phyloP scores from a whole-genome alignment of 1,140 invertebrate genomes.

The Drosophila cardini region DNA sequence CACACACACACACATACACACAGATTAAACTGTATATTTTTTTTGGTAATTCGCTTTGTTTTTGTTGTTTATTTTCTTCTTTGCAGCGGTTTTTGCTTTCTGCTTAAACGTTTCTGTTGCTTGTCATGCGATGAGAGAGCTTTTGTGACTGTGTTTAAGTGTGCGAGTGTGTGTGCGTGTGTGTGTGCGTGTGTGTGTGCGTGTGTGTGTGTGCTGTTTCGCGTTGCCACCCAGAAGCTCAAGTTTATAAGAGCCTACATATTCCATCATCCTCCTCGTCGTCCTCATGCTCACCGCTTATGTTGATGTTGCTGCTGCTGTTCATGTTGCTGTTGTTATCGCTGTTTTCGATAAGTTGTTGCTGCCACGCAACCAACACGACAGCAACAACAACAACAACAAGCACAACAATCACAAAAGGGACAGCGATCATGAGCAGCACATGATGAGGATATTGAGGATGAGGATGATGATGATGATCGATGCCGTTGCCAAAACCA shows the following conservation, averaged over 20 bases:
- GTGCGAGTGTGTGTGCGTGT: conserved; percentile 33
- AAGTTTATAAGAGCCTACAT: conserved; percentile 77
- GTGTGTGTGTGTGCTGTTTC: conserved; percentile 60
- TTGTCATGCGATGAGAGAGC: conserved; percentile 78
- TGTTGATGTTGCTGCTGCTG: conserved; percentile 11
- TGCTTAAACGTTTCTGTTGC: conserved; percentile 75
- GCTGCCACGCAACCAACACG: conserved; percentile 66
- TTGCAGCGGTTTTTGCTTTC: conserved; percentile 33
- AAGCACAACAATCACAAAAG: conserved; percentile 40
- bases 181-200: conserved; percentile 36
- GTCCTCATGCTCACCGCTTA: conserved; percentile 18
- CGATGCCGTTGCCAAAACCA: conserved; percentile 34
- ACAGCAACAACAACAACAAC: conserved; percentile 30
- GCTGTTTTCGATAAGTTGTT: conserved; percentile 63
- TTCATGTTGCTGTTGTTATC: conserved; percentile 5
- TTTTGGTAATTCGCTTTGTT: conserved; percentile 42
- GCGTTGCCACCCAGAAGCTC: conserved; percentile 80
- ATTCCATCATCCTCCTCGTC: conserved; percentile 62
- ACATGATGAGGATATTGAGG: conserved; percentile 38
- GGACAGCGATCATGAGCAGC: conserved; percentile 45
- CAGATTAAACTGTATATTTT: conserved; percentile 43
- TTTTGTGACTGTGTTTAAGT: conserved; percentile 47
- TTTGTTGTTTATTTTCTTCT: conserved; percentile 15
- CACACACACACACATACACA: conserved; percentile 33
- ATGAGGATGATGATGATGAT: conserved; percentile 29